These are phyloP conservation scores for Panopea generosa DNA, from an alignment of 2,888 invertebrate genomes.

Conservation along the genomic window DNA sequence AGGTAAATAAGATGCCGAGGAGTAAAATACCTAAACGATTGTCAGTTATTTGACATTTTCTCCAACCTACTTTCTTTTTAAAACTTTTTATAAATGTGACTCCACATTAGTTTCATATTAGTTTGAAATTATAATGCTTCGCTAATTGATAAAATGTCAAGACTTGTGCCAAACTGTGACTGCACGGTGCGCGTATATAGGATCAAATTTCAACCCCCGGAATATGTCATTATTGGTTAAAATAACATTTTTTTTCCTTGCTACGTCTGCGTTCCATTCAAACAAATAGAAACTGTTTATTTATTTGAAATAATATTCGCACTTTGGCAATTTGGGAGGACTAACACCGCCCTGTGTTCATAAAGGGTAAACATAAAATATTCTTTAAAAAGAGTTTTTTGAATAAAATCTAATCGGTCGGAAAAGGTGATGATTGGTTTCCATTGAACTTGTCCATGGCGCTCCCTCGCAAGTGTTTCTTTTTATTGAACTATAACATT, in stretches of 20 bases:
- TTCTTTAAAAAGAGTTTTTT: constrained; percentile 14
- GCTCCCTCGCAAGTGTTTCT: constrained; percentile 7
- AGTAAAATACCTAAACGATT: no score
- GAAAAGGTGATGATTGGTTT: constrained; percentile 39
- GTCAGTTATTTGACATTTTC: no score
- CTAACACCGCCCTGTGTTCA: constrained; percentile 11
- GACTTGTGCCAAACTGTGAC: neutral
- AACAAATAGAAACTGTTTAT: constrained; percentile 3
- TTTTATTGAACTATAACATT: constrained; percentile 11
- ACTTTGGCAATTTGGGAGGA: neutral
- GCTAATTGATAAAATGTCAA: constrained; percentile 8
- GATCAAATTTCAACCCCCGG: neutral
- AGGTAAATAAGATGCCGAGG: no score
- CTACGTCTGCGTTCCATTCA: neutral
- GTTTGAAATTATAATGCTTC: neutral
- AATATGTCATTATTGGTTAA: neutral
- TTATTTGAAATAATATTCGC: neutral
- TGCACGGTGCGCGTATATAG: neutral
- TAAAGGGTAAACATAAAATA: constrained; percentile 29
- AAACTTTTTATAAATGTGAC: no score
- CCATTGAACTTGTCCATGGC: constrained; percentile 16
- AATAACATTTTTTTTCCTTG: constrained; percentile 1
- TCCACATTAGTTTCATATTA: no score
- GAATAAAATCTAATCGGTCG: constrained; percentile 36
- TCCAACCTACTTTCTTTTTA: no score